Base-by-base conservation (phyloP, 2,797 vertebrate species). In the Gambelia wislizenii region DNA sequence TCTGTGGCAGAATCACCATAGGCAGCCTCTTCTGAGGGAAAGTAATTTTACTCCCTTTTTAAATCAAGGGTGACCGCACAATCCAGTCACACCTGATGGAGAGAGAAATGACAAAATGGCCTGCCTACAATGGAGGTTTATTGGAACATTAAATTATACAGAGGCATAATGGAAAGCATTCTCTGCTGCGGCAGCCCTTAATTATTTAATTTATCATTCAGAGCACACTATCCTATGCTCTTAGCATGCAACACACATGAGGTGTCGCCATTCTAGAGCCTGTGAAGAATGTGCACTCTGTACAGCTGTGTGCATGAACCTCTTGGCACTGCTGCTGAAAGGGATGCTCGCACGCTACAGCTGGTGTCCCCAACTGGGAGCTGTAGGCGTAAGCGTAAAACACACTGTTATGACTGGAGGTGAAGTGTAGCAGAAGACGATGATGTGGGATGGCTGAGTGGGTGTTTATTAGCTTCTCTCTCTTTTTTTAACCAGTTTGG, bases 401-500 rank as follows among this genome's bases (percentile, higher is more conserved):
- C 0, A 1, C 49, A 75, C 0, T 0, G 16, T 27, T 90, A 42
- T 87, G 89, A 87, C 47, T 89, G 74, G 67, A 89, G 80, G 12
- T 89, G 18, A 0, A 1, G 36, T 27, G 61, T 1, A 0, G 0
- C 27, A 36, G 75, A 72, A 85, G 77, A 89, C 33, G 70, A 12
- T 86, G 54, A 83, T 82, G 56, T 33, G n/a, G 81, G 91, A 0
- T 0, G 0, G 47, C 25, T 88, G 72, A 89, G 74, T 0, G 0
- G 10, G 0, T 79, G 39, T 78, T 47, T 72, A 70, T 44, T 89
- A 61, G 54, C 69, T 78, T n/a, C 49, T 49, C 12, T 49, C 49
- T 10, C 12, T 59, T 39, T 91, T 89, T 83, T 76, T 56, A 83
- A 90, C 87, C 80, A 76, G 80, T 85, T 52, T 88, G 86, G 86